Conservation (phyloP, 2,888 invertebrate genomes). For the Hypena proboscidalis region DNA sequence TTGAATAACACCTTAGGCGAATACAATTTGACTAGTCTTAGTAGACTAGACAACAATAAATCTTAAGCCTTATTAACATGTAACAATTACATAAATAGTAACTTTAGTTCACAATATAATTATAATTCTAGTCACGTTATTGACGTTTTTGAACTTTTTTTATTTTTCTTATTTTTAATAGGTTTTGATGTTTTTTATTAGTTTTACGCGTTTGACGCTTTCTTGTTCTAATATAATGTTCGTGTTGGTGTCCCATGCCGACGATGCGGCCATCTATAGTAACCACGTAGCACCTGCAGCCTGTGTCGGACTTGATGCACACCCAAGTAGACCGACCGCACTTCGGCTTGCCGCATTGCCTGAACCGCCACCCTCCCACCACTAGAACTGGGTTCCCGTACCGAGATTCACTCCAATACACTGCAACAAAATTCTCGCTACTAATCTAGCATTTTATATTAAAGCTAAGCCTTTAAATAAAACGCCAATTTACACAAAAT, state of each 20-base stretch:
- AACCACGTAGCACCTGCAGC: constrained; percentile 66
- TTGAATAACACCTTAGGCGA: not conserved
- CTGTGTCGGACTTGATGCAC: constrained; percentile 74
- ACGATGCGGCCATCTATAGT: constrained; percentile 55
- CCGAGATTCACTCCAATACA: constrained; percentile 66
- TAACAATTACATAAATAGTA: too few species aligned
- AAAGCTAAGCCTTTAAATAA: constrained; percentile 26
- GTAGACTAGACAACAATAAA: too few species aligned
- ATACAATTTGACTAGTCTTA: constrained; percentile 1
- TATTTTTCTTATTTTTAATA: constrained; percentile 6
- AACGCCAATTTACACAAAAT: constrained; percentile 42
- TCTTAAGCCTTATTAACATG: too few species aligned
- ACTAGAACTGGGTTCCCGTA: constrained; percentile 72
- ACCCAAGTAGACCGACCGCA: constrained; percentile 55
- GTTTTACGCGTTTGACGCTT: constrained; percentile 20
- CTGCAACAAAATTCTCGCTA: constrained; percentile 60
- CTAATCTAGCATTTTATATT: constrained; percentile 30
- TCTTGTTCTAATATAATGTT: constrained; percentile 50
- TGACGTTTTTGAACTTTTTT: constrained; percentile 5
- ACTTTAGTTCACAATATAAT: too few species aligned
- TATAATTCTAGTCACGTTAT: too few species aligned
- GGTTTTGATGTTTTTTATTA: constrained; percentile 5
- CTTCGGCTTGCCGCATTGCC: constrained; percentile 47
- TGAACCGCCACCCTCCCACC: constrained; percentile 63
- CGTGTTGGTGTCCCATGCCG: constrained; percentile 55